phyloP scores from a whole-genome alignment of 2,888 invertebrate species.

The Macrosiphum euphorbiae region DNA sequence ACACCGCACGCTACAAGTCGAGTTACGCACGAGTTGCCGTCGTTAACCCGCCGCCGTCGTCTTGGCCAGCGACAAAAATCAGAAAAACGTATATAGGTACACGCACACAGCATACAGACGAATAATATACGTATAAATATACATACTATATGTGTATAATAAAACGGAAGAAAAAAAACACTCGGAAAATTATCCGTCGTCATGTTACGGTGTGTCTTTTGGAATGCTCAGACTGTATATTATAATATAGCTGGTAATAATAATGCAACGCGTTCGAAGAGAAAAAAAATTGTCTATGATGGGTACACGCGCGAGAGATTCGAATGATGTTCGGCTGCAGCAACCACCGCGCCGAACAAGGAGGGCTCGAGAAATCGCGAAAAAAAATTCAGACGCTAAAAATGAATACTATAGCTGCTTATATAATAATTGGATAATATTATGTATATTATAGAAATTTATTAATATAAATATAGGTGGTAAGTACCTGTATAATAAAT shows the following conservation, averaged over 20 bases:
- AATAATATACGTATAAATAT: background rate
- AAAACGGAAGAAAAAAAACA: conserved; percentile 44
- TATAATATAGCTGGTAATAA: background rate
- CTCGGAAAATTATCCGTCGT: conserved; percentile 55
- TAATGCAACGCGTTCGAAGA: background rate
- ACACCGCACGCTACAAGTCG: conserved; percentile 17
- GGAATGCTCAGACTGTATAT: conserved; percentile 33
- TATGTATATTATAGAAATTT: background rate
- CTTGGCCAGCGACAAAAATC: conserved; percentile 55
- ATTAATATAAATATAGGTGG: background rate
- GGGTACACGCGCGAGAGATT: background rate
- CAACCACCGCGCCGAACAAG: background rate
- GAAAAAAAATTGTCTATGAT: background rate
- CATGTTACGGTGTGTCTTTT: conserved; percentile 62
- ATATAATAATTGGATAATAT: background rate
- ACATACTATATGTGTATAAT: conserved; percentile 1
- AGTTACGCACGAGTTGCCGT: conserved; percentile 63
- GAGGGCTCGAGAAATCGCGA: background rate
- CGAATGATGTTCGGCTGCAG: background rate
- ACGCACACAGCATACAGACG: background rate
- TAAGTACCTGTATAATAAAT: background rate
- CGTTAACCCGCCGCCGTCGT: conserved; percentile 49
- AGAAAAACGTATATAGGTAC: conserved; percentile 45
- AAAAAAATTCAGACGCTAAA: background rate
- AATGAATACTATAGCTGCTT: background rate